Conservation (phyloP, 2,797 vertebrate species). For the Crypturellus tataupa region DNA sequence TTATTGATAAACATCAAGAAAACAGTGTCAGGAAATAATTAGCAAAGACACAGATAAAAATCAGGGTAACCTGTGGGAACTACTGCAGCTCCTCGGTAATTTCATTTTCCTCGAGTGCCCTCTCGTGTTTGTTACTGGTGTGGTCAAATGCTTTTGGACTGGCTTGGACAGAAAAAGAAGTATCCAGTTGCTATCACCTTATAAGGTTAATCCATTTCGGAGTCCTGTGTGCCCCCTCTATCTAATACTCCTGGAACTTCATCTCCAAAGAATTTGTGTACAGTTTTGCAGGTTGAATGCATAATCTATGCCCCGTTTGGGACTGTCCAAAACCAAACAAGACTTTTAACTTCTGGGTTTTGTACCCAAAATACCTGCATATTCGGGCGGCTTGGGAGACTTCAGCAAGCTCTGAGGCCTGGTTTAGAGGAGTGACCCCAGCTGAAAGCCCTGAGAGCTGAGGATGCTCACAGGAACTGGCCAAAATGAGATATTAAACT, state of each 20-base stretch:
- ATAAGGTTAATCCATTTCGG: slow-evolving; percentile 21
- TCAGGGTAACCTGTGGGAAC: neutral
- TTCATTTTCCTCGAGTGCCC: slow-evolving; percentile 62
- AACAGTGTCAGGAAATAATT: neutral
- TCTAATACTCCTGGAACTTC: neutral
- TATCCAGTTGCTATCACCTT: neutral
- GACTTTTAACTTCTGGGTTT: neutral
- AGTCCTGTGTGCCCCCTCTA: neutral
- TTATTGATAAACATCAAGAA: neutral
- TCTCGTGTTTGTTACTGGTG: slow-evolving; percentile 1
- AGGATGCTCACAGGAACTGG: neutral
- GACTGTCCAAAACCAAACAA: neutral
- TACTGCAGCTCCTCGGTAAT: neutral
- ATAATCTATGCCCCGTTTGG: neutral
- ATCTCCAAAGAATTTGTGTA: neutral
- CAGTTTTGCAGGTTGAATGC: neutral
- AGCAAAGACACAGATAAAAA: neutral
- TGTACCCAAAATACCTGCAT: neutral
- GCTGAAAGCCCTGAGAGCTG: neutral
- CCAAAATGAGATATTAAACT: neutral
- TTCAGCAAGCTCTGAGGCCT: neutral
- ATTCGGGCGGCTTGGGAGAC: neutral
- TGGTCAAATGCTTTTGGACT: neutral
- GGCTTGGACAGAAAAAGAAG: neutral
- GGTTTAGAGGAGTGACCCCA: neutral